Conservation (phyloP, 2,797 vertebrate species). For the Discoglossus pictus region DNA sequence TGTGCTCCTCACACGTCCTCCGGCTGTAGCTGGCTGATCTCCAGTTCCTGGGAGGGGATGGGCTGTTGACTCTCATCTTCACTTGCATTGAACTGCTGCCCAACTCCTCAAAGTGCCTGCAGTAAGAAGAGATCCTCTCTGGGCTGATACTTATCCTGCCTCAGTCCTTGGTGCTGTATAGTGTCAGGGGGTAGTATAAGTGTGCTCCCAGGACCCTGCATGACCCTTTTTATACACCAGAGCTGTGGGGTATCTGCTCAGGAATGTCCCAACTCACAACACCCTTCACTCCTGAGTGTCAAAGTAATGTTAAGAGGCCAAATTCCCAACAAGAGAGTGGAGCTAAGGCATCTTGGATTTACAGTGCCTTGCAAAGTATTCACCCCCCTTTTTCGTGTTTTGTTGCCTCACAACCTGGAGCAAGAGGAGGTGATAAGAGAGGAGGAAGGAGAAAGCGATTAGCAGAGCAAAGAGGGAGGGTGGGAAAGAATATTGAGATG, state of each 20-base stretch:
- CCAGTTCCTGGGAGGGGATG: constrained; percentile 65
- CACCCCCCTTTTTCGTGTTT: too few species aligned
- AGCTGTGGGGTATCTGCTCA: constrained; percentile 56
- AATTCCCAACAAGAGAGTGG: constrained; percentile 7
- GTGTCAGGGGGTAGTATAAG: constrained; percentile 6
- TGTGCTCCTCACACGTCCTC: constrained; percentile 44
- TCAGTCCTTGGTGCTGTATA: constrained; percentile 11
- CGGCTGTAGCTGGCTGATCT: constrained; percentile 62
- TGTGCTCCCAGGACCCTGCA: neutral
- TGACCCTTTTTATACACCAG: constrained; percentile 65
- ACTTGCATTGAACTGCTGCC: constrained; percentile 41
- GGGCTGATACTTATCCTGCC: constrained; percentile 71
- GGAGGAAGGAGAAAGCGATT: too few species aligned
- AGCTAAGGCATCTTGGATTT: constrained; percentile 10
- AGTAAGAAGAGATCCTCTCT: constrained; percentile 75
- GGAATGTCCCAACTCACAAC: constrained; percentile 71
- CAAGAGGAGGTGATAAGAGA: too few species aligned
- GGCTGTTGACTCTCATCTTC: constrained; percentile 74
- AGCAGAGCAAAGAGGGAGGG: too few species aligned
- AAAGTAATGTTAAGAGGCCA: constrained; percentile 62
- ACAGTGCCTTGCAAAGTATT: too few species aligned
- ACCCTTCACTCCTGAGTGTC: constrained; percentile 68
- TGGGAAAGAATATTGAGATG: too few species aligned
- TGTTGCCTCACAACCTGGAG: too few species aligned
- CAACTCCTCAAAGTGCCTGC: constrained; percentile 54